phyloP scores from a whole-genome alignment of 2,888 invertebrate genomes.

The Leptogaster cylindrica region DNA sequence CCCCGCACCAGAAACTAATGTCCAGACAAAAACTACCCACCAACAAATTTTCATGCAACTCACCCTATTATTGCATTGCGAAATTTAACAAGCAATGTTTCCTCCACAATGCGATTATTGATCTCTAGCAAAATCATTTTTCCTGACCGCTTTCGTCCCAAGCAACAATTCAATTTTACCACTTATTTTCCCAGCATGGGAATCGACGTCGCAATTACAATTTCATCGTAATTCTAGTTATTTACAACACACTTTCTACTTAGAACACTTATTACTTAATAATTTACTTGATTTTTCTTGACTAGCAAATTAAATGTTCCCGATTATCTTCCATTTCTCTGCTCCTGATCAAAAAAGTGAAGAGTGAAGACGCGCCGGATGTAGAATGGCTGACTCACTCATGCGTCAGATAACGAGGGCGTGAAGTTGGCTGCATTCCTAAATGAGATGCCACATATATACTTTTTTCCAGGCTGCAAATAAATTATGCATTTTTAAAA shows the following conservation, averaged over 20 bases:
- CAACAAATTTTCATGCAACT: constrained; percentile 50
- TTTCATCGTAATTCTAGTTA: background rate
- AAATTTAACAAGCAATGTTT: constrained; percentile 93
- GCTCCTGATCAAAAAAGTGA: background rate
- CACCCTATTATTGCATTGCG: constrained; percentile 95
- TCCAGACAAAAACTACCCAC: background rate
- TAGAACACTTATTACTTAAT: background rate
- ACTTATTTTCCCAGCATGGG: constrained; percentile 13
- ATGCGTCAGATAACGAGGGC: background rate
- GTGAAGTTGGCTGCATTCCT: background rate
- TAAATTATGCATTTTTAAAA: too few relatives aligned
- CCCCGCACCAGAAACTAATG: too few relatives aligned
- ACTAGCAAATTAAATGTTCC: constrained; percentile 19
- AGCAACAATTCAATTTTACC: constrained; percentile 26
- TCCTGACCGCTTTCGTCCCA: constrained; percentile 27
- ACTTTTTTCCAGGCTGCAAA: too few relatives aligned
- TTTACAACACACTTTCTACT: constrained; percentile 14
- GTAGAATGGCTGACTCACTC: constrained; percentile 35
- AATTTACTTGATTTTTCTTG: constrained; percentile 3
- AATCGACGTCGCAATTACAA: background rate
- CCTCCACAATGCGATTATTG: constrained; percentile 98
- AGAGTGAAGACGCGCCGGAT: constrained; percentile 28
- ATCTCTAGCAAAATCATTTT: constrained; percentile 96
- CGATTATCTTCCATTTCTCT: constrained; percentile 16
- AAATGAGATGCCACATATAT: constrained; percentile 6